Conservation (phyloP, 2,113 vertebrate genomes). For the Theropithecus gelada region DNA sequence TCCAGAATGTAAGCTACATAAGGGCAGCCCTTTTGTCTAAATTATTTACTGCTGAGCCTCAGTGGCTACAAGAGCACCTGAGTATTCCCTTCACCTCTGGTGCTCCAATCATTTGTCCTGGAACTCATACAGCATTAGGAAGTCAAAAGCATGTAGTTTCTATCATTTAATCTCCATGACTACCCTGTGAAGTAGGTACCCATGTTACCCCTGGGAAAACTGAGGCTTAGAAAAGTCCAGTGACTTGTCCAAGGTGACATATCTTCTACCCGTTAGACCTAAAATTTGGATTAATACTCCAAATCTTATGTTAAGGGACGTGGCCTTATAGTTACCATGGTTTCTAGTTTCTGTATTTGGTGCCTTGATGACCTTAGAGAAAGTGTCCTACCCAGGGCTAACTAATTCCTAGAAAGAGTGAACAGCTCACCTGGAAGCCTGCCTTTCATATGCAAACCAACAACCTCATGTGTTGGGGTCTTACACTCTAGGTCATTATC, state of each 20-base stretch:
- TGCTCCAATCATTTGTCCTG: background rate
- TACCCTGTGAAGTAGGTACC: background rate
- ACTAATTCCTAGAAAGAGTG: background rate
- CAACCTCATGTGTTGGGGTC: background rate
- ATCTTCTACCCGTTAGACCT: background rate
- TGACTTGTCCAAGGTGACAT: background rate
- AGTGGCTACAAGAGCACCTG: background rate
- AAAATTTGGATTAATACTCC: background rate
- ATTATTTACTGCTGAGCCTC: background rate
- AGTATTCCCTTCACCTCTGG: background rate
- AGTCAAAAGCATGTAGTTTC: background rate
- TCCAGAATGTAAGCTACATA: background rate
- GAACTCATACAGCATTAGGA: background rate
- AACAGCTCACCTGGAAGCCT: background rate
- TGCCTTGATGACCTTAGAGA: background rate
- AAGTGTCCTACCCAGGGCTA: fast-evolving
- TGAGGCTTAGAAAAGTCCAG: background rate
- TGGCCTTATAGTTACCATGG: background rate
- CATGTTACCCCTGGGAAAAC: background rate
- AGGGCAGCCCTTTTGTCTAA: background rate
- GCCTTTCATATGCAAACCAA: background rate
- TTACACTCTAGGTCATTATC: background rate
- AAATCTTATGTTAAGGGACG: background rate
- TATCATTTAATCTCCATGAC: background rate
- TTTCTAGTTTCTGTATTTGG: background rate